phyloP scores from a whole-genome alignment of 2,888 invertebrate genomes.

The Hecatera dysodea region DNA sequence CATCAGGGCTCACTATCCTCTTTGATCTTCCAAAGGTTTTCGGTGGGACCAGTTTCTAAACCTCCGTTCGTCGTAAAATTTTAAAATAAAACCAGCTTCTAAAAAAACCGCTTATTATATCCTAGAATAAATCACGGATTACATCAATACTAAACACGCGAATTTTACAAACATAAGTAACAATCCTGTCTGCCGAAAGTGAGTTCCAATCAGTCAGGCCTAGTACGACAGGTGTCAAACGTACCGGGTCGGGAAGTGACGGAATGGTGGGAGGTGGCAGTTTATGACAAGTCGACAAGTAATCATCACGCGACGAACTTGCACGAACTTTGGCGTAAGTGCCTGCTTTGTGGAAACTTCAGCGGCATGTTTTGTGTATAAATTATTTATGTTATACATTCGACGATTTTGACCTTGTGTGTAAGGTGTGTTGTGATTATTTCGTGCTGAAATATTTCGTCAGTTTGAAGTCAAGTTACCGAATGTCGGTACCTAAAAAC shows the following conservation, averaged over 20 bases:
- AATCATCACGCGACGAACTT: slow-evolving; percentile 83
- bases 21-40: background rate
- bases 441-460: background rate
- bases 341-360: slow-evolving; percentile 59
- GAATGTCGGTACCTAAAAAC: background rate
- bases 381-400: slow-evolving; percentile 57
- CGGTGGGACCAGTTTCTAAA: background rate
- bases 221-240: slow-evolving; percentile 82
- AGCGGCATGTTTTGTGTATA: slow-evolving; percentile 70
- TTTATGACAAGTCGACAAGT: slow-evolving; percentile 81
- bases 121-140: slow-evolving; percentile 34
- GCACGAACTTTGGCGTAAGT: slow-evolving; percentile 73
- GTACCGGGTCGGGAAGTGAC: slow-evolving; percentile 46
- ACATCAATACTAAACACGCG: slow-evolving; percentile 19
- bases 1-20: no score
- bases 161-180: slow-evolving; percentile 43
- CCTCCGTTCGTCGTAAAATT: background rate
- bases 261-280: slow-evolving; percentile 66
- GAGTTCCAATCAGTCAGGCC: slow-evolving; percentile 80
- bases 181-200: slow-evolving; percentile 44
- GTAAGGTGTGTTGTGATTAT: slow-evolving; percentile 1
- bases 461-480: background rate
- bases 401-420: slow-evolving; percentile 13
- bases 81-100: slow-evolving; percentile 3
- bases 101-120: background rate